phyloP scores from a whole-genome alignment of 1,140 invertebrate genomes.

The Aphis gossypii region DNA sequence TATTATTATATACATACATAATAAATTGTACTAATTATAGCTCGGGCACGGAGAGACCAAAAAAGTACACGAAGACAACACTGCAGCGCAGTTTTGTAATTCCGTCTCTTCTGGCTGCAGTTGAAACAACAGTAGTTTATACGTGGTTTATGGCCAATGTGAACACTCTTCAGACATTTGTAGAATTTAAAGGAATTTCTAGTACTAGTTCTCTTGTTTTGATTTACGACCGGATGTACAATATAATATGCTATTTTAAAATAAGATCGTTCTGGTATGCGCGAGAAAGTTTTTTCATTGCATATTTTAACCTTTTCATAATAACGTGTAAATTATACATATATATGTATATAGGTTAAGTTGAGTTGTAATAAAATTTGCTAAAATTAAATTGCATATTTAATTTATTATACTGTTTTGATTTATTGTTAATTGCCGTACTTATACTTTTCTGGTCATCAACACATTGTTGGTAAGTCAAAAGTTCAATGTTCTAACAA shows the following conservation, averaged over 20 bases:
- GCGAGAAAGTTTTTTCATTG: conserved; percentile 23
- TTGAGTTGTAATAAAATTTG: neutral
- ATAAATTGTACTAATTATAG: conserved; percentile 11
- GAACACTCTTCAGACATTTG: conserved; percentile 16
- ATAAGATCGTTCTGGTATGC: neutral
- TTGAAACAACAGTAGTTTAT: neutral
- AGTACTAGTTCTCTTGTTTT: neutral
- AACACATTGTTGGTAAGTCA: neutral
- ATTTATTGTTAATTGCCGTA: neutral
- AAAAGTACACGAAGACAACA: neutral
- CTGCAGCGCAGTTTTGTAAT: neutral
- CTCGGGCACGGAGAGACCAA: neutral
- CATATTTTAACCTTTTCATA: neutral
- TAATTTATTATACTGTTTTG: neutral
- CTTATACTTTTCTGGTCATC: neutral
- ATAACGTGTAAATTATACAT: neutral
- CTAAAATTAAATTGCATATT: neutral
- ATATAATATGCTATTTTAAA: conserved; percentile 36
- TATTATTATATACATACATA: neutral
- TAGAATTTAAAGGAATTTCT: conserved; percentile 32
- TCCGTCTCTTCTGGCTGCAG: neutral
- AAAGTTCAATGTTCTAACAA: neutral
- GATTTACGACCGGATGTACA: conserved; percentile 43
- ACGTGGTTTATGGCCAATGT: neutral
- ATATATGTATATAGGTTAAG: neutral